phyloP scores from a whole-genome alignment of 2,113 vertebrate species.

The Corythornis cristatus region DNA sequence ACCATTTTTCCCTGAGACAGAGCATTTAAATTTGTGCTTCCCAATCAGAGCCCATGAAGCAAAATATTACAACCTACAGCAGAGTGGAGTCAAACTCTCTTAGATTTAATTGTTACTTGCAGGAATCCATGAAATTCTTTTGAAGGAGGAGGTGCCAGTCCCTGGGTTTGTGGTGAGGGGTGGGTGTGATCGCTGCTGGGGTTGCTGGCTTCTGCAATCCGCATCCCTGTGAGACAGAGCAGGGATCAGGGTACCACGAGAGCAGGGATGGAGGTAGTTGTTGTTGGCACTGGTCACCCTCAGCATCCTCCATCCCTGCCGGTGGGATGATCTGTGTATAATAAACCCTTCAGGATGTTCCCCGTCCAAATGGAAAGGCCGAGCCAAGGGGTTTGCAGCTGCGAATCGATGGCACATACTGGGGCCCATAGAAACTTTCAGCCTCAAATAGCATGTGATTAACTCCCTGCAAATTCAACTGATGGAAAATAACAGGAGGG shows the following conservation, averaged over 20 bases:
- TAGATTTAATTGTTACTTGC: neutral
- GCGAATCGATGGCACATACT: accelerated
- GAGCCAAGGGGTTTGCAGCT: neutral
- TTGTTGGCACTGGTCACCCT: accelerated
- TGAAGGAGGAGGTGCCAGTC: conserved; percentile 5
- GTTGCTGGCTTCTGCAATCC: accelerated
- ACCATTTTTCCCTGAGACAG: neutral
- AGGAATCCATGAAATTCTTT: neutral
- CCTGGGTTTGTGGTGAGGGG: neutral
- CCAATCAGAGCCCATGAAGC: accelerated
- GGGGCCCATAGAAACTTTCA: neutral
- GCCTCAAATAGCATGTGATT: neutral
- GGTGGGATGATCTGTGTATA: neutral
- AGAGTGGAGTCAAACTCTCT: accelerated
- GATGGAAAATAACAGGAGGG: neutral
- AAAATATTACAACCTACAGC: neutral
- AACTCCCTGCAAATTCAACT: neutral
- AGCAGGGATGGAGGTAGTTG: neutral
- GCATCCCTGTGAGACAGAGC: accelerated
- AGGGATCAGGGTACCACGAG: accelerated
- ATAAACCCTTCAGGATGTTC: neutral
- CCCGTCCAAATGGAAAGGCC: accelerated
- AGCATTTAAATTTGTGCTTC: accelerated
- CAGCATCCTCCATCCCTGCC: neutral
- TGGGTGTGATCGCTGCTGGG: accelerated